phyloP scores from a whole-genome alignment of 2,113 vertebrate species.

The Pavo muticus region DNA sequence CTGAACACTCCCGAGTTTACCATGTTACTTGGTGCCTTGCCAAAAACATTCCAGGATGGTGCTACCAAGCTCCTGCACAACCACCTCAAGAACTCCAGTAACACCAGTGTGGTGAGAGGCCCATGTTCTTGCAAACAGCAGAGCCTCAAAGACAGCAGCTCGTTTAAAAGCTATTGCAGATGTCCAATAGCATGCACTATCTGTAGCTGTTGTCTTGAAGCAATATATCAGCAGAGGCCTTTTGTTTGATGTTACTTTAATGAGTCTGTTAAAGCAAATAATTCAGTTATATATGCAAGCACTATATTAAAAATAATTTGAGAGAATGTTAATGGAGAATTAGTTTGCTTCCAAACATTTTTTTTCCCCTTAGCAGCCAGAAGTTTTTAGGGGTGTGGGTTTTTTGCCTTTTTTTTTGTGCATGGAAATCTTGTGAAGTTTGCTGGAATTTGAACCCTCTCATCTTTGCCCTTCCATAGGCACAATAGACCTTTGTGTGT shows the following conservation, averaged over 20 bases:
- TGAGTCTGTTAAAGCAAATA: not conserved
- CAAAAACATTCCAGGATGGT: conserved; percentile 99
- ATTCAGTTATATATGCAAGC: not conserved
- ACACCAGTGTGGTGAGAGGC: conserved; percentile 88
- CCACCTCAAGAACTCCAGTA: conserved; percentile 98
- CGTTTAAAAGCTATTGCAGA: conserved; percentile 5
- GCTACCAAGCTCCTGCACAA: conserved; percentile 98
- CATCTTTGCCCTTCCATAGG: not conserved
- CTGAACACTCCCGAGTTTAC: conserved; percentile 98
- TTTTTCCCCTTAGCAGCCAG: not conserved
- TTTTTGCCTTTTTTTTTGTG: not conserved
- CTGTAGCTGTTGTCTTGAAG: conserved; percentile 10
- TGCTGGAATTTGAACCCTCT: not conserved
- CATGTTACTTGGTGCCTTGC: conserved; percentile 98
- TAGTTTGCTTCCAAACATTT: not conserved
- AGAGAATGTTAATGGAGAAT: not conserved
- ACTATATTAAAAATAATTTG: not conserved
- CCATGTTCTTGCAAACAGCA: not conserved
- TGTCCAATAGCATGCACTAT: not conserved
- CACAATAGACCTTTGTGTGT: not conserved
- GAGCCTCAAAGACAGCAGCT: not conserved
- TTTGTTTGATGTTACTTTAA: conserved; percentile 24
- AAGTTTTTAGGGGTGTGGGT: not conserved
- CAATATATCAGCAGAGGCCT: not conserved
- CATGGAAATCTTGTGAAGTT: conserved; percentile 17